A percentile compares a stretch with the other conserved stretches of the same genome.
phyloP scores from a whole-genome alignment of 2,797 vertebrate genomes.

The Danio choprae region DNA sequence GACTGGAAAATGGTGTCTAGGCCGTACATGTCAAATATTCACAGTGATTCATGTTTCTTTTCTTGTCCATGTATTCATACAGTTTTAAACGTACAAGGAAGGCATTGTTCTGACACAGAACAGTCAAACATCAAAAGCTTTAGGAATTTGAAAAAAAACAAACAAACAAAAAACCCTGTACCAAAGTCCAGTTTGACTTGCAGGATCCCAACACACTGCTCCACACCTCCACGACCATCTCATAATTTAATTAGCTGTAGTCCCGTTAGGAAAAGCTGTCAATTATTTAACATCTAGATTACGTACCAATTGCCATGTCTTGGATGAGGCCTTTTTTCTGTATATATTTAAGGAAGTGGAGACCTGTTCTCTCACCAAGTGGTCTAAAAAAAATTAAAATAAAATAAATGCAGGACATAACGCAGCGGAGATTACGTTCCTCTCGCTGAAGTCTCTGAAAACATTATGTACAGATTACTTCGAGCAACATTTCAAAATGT shows the following conservation, averaged over 20 bases:
- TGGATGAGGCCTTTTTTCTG: background rate
- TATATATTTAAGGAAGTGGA: background rate
- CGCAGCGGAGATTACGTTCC: constrained; percentile 40
- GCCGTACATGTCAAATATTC: constrained; percentile 66
- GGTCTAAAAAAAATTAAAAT: background rate
- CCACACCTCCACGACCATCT: background rate
- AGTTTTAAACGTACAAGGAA: constrained; percentile 55
- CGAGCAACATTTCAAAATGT: constrained; percentile 42
- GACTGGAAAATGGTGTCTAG: constrained; percentile 53
- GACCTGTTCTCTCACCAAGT: constrained; percentile 3
- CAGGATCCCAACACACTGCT: constrained; percentile 8
- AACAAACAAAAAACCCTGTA: constrained; percentile 47
- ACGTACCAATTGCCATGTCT: constrained; percentile 4
- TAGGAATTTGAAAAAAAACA: constrained; percentile 34
- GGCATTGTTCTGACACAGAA: constrained; percentile 77
- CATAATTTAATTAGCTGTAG: constrained; percentile 8
- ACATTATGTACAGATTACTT: constrained; percentile 54
- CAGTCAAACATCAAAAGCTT: constrained; percentile 69
- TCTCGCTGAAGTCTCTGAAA: constrained; percentile 58
- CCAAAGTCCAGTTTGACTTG: constrained; percentile 37
- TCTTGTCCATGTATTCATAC: constrained; percentile 54
- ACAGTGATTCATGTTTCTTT: constrained; percentile 72
- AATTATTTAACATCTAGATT: background rate
- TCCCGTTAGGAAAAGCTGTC: background rate
- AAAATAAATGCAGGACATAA: constrained; percentile 33